A percentile compares a stretch with the other conserved stretches of the same genome.
phyloP scores from a whole-genome alignment of 2,113 vertebrate genomes.

The Solenodon paradoxus region DNA sequence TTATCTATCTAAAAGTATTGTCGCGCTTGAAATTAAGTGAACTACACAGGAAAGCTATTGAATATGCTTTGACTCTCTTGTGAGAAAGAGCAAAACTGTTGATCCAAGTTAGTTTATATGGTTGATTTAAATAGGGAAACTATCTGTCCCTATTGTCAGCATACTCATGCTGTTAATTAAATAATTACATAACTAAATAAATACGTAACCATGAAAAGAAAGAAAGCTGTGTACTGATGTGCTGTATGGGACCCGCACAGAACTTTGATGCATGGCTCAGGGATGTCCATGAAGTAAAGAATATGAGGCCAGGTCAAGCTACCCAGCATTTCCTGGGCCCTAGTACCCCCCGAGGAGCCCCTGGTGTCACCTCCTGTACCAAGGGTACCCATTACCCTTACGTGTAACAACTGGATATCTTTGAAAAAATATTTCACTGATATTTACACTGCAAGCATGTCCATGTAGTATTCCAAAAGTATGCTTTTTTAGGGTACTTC shows the following conservation, averaged over 20 bases:
- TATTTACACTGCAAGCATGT: background rate
- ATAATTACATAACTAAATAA: too few species aligned
- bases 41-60: too few species aligned
- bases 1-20: too few species aligned
- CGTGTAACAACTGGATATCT: background rate
- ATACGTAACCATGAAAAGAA: too few species aligned
- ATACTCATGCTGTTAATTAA: too few species aligned
- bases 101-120: too few species aligned
- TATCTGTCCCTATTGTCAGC: too few species aligned
- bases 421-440: background rate
- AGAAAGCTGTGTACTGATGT: background rate
- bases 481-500: background rate
- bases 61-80: too few species aligned
- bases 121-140: too few species aligned
- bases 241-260: background rate
- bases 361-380: background rate
- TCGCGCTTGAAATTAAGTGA: too few species aligned
- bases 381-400: background rate
- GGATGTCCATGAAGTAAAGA: background rate
- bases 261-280: background rate
- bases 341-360: background rate
- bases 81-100: too few species aligned
- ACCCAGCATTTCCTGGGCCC: background rate
- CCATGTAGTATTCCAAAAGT: accelerated
- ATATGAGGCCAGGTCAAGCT: background rate